Percentiles rank a stretch among this genome's conserved stretches.
These are phyloP conservation scores for Ambastaia sidthimunki DNA, from an alignment of 2,797 vertebrate genomes.

Conservation along the genomic window DNA sequence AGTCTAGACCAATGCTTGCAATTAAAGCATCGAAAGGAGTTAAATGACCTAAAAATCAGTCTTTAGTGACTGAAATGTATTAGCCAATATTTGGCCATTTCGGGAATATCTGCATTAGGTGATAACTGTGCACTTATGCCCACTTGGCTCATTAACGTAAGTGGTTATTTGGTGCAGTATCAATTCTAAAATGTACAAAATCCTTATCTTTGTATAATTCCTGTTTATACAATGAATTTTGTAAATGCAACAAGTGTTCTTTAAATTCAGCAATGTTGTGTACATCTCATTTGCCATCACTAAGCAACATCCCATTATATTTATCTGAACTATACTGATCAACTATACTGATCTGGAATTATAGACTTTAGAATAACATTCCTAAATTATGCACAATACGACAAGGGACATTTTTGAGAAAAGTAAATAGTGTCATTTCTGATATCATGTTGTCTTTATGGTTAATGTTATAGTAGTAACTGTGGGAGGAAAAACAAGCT, in stretches of 20 bases:
- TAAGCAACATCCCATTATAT: too few species aligned
- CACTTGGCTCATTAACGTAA: neutral
- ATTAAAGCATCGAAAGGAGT: conserved; percentile 5
- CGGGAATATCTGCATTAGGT: neutral
- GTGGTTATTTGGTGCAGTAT: neutral
- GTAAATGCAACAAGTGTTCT: too few species aligned
- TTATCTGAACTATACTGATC: too few species aligned
- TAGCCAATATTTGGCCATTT: neutral
- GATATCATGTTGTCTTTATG: neutral
- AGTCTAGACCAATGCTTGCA: conserved; percentile 10
- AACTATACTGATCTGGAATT: too few species aligned
- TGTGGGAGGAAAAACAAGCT: neutral
- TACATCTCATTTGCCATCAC: too few species aligned
- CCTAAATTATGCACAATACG: too few species aligned
- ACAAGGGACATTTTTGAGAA: too few species aligned
- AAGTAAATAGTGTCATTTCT: too few species aligned
- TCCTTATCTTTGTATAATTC: neutral
- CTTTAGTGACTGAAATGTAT: neutral
- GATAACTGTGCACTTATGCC: neutral
- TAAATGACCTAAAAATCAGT: too few species aligned
- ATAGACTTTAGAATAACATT: too few species aligned
- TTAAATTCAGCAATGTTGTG: too few species aligned
- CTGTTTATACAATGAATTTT: too few species aligned
- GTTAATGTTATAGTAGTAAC: neutral
- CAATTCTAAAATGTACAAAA: neutral